These are phyloP conservation scores for Coboldia fuscipes DNA, from an alignment of 1,140 invertebrate genomes.

Conservation along the genomic window DNA sequence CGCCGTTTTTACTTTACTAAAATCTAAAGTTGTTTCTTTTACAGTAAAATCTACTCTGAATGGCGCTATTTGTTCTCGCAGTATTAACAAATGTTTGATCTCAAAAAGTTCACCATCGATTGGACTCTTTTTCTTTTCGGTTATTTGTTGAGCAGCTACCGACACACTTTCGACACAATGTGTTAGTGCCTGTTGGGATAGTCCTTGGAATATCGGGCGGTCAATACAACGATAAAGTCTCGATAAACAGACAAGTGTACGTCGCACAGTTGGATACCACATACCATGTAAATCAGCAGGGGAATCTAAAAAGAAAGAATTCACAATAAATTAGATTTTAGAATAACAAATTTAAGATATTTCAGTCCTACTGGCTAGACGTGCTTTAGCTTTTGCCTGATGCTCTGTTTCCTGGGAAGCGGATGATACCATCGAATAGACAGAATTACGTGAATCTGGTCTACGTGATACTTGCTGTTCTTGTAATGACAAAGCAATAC, in stretches of 20 bases:
- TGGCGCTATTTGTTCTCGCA: conserved; percentile 93
- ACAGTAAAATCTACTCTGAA: conserved; percentile 93
- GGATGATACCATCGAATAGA: conserved; percentile 38
- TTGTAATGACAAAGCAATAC: conserved; percentile 46
- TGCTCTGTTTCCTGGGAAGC: neutral
- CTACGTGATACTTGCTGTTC: conserved; percentile 36
- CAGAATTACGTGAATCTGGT: conserved; percentile 40
- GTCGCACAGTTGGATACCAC: conserved; percentile 96
- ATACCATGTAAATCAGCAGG: conserved; percentile 95
- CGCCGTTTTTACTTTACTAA: conserved; percentile 68
- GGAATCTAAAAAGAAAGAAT: conserved; percentile 28
- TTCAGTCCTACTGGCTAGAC: no score
- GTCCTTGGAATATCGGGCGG: conserved; percentile 81
- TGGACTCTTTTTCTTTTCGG: conserved; percentile 29
- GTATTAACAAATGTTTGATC: conserved; percentile 92
- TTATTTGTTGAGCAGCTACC: conserved; percentile 47
- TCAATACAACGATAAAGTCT: conserved; percentile 91
- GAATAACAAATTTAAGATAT: neutral
- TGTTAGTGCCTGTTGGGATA: conserved; percentile 86
- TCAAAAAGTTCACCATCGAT: conserved; percentile 92
- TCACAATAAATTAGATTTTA: neutral
- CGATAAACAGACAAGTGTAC: conserved; percentile 86
- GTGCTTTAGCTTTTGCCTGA: no score
- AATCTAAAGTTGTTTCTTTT: conserved; percentile 80
- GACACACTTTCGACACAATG: conserved; percentile 81